Evolutionary conservation across 2,888 invertebrate genomes (phyloP).

Genomic region (Pomacea canaliculata): DNA sequence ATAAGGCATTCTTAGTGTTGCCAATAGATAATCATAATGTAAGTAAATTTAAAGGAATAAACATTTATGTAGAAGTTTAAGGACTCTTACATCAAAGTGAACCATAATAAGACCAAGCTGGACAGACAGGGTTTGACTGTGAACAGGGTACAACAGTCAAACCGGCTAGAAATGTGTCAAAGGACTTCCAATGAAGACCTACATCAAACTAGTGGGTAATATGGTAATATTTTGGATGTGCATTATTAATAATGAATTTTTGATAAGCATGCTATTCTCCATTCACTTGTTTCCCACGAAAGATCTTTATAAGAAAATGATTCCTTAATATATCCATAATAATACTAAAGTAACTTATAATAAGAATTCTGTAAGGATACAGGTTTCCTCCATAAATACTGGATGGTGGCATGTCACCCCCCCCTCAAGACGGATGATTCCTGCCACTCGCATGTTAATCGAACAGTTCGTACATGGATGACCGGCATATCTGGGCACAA

Average conservation of each 20-base stretch:
- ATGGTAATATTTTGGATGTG: too few relatives aligned
- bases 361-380: conserved; percentile 67
- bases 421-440: conserved; percentile 99
- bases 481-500: conserved; percentile 97
- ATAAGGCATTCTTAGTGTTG: too few relatives aligned
- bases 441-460: conserved; percentile 96
- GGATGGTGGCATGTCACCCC: conserved; percentile 99
- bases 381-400: conserved; percentile 83
- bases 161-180: conserved; percentile 79
- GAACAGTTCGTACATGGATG: conserved; percentile 99
- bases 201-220: background rate
- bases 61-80: too few relatives aligned
- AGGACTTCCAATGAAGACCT: background rate
- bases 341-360: too few relatives aligned
- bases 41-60: too few relatives aligned
- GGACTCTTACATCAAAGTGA: conserved; percentile 88
- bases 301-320: too few relatives aligned
- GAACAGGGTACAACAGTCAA: conserved; percentile 97
- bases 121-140: conserved; percentile 98
- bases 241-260: too few relatives aligned
- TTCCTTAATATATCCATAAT: too few relatives aligned
- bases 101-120: conserved; percentile 99
- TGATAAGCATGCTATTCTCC: too few relatives aligned
- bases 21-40: too few relatives aligned
- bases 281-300: too few relatives aligned